Base-by-base conservation (phyloP, 2,888 invertebrate genomes). In the Macrosiphum euphorbiae region DNA sequence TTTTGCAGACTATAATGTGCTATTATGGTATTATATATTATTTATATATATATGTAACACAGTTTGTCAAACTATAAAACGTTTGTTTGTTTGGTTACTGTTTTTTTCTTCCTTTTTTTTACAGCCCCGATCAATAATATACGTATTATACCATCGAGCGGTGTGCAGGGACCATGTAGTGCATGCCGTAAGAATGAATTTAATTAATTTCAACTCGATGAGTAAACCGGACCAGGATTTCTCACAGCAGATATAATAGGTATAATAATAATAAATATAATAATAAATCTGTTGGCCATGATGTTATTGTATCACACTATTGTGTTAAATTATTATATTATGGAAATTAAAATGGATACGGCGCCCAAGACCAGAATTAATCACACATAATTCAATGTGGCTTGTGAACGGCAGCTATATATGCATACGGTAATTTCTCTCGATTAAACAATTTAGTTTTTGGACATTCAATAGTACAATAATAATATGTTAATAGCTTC, bases 1-100 rank as follows among this genome's bases (percentile, higher is more conserved):
- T 61, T n/a, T 28, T n/a, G 89, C 20, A 24, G 47, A 47, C 61
- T 90, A 44, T 24, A 55, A 35, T 78, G 20, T 8, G 78, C 35
- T 35, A 67, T 35, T 35, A 78, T 20, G 7, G 35, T 26, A 78
- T 78, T 55, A 50, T 55, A n/a, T n/a, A n/a, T n/a, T n/a, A n/a
- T n/a, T n/a, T n/a, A n/a, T n/a, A n/a, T n/a, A n/a, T n/a, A 55
- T 78, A 41, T 78, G 78, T 78, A 78, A 20, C 41, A 61, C 10
- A 90, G n/a, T 90, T 90, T 90, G 20, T n/a, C 61, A 90, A 61
- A 67, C 61, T 55, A 41, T 52, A 44, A 47, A n/a, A 61, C 89
- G n/a, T 41, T 50, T 16, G 5, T 89, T 44, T 89, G 35, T 41
- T 90, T 90, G n/a, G 67, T 67, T 90, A 35, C 28, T 28, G 41